These are phyloP conservation scores for Nibea coibor DNA, from an alignment of 2,113 vertebrate species.

Conservation along the genomic window DNA sequence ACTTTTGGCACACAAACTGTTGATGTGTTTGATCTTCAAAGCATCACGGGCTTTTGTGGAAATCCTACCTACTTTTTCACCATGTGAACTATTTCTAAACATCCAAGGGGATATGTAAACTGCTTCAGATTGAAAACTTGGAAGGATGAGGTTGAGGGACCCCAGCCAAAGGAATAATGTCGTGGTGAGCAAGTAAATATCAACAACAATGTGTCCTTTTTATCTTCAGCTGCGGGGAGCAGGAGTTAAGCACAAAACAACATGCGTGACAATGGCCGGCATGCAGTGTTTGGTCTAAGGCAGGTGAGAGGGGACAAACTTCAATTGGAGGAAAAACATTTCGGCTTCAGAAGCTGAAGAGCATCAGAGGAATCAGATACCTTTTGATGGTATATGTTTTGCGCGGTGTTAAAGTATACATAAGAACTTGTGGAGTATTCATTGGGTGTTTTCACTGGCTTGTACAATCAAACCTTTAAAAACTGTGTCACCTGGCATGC, in stretches of 20 bases:
- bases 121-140: slow-evolving; percentile 21
- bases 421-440: background rate
- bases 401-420: background rate
- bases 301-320: slow-evolving; percentile 47
- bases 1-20: slow-evolving; percentile 19
- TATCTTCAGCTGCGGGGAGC: slow-evolving; percentile 29
- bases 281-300: slow-evolving; percentile 45
- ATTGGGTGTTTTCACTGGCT: slow-evolving; percentile 11
- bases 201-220: slow-evolving; percentile 57
- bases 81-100: slow-evolving; percentile 31
- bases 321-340: slow-evolving; percentile 30
- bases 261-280: slow-evolving; percentile 56
- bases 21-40: slow-evolving; percentile 39
- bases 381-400: slow-evolving; percentile 28
- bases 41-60: background rate
- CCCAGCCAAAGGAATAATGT: slow-evolving; percentile 35
- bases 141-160: slow-evolving; percentile 24
- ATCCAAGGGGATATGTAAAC: slow-evolving; percentile 20
- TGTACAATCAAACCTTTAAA: background rate
- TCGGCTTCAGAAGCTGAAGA: slow-evolving; percentile 10
- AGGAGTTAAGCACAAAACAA: slow-evolving; percentile 45
- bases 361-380: background rate
- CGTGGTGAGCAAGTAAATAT: slow-evolving; percentile 52
- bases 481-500: background rate
- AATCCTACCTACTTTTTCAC: slow-evolving; percentile 9